A percentile compares a stretch with the other conserved stretches of the same genome.
phyloP scores from a whole-genome alignment of 2,797 vertebrate species.

The Cynodonichthys magdalenae region DNA sequence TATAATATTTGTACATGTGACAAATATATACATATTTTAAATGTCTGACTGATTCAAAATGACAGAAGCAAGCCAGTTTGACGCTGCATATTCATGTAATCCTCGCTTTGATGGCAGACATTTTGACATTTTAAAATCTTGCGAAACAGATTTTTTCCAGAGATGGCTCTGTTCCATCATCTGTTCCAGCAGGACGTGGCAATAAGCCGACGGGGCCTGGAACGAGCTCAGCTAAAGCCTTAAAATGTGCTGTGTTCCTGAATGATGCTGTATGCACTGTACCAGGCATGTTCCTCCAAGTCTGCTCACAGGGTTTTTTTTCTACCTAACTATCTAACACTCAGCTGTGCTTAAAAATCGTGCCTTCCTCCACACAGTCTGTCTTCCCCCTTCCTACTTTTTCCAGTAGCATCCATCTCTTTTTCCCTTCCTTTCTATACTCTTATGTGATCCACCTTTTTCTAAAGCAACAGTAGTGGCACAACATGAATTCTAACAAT shows the following conservation, averaged over 20 bases:
- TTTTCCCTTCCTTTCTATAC: conserved; percentile 13
- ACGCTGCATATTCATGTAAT: too few relatives aligned
- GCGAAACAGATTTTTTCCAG: not conserved
- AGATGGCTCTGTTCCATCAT: too few relatives aligned
- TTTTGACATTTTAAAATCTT: not conserved
- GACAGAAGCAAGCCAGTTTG: too few relatives aligned
- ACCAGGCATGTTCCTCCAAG: conserved; percentile 1
- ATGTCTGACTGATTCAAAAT: too few relatives aligned
- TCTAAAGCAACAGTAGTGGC: conserved; percentile 59
- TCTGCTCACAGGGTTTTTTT: conserved; percentile 27
- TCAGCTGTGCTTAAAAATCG: conserved; percentile 38
- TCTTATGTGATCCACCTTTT: conserved; percentile 60
- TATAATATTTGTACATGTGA: too few relatives aligned
- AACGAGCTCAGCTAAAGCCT: not conserved
- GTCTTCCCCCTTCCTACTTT: conserved; percentile 36
- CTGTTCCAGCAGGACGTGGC: too few relatives aligned
- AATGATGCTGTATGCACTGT: not conserved
- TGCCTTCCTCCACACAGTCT: conserved; percentile 66
- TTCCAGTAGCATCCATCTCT: conserved; percentile 1
- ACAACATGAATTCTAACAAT: conserved; percentile 34
- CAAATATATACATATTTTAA: too few relatives aligned
- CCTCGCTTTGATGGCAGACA: too few relatives aligned
- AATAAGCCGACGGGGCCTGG: too few relatives aligned
- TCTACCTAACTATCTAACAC: conserved; percentile 37
- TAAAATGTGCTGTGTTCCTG: not conserved